phyloP scores from a whole-genome alignment of 2,888 invertebrate species.

The Bombylius discolor region DNA sequence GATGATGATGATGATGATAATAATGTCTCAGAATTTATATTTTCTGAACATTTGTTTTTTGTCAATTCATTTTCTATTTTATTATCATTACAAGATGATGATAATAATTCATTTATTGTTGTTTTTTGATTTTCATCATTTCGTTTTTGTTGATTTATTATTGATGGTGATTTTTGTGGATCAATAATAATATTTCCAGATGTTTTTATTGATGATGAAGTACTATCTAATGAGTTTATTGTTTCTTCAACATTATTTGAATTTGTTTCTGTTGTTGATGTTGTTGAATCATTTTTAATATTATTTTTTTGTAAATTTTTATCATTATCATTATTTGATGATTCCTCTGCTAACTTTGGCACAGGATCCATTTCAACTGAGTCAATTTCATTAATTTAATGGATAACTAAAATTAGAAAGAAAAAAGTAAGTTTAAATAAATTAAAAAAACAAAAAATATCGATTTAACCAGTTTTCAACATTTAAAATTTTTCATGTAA shows the following conservation, averaged over 20 bases:
- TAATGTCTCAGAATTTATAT: neutral
- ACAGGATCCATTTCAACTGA: constrained; percentile 12
- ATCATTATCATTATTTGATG: neutral
- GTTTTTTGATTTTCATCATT: neutral
- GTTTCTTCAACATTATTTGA: constrained; percentile 3
- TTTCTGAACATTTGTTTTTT: neutral
- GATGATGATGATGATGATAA: neutral
- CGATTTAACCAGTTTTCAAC: too few species aligned
- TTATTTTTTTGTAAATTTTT: neutral
- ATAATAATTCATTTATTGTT: neutral
- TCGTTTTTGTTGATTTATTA: neutral
- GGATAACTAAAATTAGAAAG: constrained; percentile 5
- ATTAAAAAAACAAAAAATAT: too few species aligned
- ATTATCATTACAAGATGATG: neutral
- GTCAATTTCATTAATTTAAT: constrained; percentile 4
- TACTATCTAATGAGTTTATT: neutral
- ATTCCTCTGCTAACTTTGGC: constrained; percentile 9
- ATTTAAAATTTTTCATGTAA: too few species aligned
- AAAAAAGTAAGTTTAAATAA: neutral
- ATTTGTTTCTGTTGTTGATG: neutral
- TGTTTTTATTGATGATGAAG: neutral
- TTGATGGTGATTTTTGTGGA: neutral
- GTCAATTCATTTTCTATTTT: neutral
- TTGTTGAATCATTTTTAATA: neutral
- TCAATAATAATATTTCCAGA: neutral